Conservation (phyloP, 2,888 invertebrate genomes). For the Tetrapedia diversipes region DNA sequence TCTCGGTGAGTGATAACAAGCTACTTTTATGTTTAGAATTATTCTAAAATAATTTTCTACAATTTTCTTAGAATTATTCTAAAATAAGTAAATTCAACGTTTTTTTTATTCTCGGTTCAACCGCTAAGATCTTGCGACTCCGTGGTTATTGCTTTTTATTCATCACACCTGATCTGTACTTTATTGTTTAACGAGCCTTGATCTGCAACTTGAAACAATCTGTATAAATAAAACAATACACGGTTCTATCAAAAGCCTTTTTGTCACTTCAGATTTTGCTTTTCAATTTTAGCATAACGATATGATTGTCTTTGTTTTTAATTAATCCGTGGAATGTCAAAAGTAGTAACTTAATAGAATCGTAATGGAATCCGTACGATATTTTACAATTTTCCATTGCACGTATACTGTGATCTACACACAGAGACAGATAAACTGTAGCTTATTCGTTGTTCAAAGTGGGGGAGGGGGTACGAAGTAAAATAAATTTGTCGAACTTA, state of each 20-base stretch:
- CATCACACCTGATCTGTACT: constrained; percentile 18
- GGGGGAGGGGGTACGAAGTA: constrained; percentile 20
- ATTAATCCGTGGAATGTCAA: constrained; percentile 41
- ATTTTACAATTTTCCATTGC: constrained; percentile 34
- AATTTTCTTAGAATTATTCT: not conserved
- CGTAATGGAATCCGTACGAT: not conserved
- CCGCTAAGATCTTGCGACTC: not conserved
- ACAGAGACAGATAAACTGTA: constrained; percentile 10
- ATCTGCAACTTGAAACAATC: constrained; percentile 11
- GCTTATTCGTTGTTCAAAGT: constrained; percentile 25
- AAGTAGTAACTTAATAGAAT: constrained; percentile 19
- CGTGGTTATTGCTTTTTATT: not conserved
- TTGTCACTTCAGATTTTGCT: constrained; percentile 55
- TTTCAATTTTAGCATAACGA: constrained; percentile 3
- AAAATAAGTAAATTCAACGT: too few relatives aligned
- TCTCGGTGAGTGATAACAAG: not conserved
- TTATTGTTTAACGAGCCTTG: not conserved
- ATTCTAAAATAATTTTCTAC: not conserved
- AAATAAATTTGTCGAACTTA: constrained; percentile 28
- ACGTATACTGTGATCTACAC: constrained; percentile 25
- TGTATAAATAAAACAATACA: constrained; percentile 6
- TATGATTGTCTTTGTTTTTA: constrained; percentile 24
- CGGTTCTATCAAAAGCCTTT: constrained; percentile 21
- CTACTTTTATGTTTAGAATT: not conserved
- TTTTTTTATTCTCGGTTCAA: too few relatives aligned